A percentile compares a stretch with the other conserved stretches of the same genome.
These are phyloP conservation scores for Porites divaricata DNA, from an alignment of 92 coral and sea anemone genomes.

Conservation along the genomic window DNA sequence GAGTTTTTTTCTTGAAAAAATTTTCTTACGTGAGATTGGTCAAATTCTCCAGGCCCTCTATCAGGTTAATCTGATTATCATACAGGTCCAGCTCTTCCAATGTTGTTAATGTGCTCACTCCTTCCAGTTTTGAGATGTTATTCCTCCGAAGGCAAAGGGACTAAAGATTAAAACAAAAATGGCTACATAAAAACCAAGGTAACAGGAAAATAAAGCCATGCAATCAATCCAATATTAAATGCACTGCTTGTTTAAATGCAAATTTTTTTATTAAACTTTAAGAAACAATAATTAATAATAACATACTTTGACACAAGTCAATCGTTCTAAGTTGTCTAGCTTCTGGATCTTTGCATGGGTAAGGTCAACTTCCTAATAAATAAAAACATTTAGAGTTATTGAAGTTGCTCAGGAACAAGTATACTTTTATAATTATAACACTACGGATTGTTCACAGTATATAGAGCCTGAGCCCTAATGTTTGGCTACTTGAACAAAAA, in stretches of 20 bases:
- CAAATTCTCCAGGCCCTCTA: constrained; percentile 80
- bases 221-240: not conserved
- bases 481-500: too few species aligned
- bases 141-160: constrained; percentile 85
- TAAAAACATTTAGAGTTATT: not conserved
- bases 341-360: constrained; percentile 89
- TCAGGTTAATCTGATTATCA: constrained; percentile 85
- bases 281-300: not conserved
- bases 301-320: constrained; percentile 78
- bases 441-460: too few species aligned
- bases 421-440: too few species aligned
- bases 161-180: constrained; percentile 46
- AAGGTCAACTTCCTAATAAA: constrained; percentile 90
- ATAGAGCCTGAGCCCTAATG: too few species aligned
- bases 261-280: too few species aligned
- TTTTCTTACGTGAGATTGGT: constrained; percentile 77
- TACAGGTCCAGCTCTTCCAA: constrained; percentile 92
- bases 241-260: not conserved
- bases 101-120: constrained; percentile 75
- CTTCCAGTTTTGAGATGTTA: constrained; percentile 80
- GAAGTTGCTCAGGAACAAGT: too few species aligned
- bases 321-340: constrained; percentile 88
- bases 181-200: not conserved
- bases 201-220: not conserved
- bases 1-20: not conserved